A percentile compares a stretch with the other conserved stretches of the same genome.
Evolutionary conservation across 2,797 vertebrate species (phyloP).

Genomic region (Clangula hyemalis): DNA sequence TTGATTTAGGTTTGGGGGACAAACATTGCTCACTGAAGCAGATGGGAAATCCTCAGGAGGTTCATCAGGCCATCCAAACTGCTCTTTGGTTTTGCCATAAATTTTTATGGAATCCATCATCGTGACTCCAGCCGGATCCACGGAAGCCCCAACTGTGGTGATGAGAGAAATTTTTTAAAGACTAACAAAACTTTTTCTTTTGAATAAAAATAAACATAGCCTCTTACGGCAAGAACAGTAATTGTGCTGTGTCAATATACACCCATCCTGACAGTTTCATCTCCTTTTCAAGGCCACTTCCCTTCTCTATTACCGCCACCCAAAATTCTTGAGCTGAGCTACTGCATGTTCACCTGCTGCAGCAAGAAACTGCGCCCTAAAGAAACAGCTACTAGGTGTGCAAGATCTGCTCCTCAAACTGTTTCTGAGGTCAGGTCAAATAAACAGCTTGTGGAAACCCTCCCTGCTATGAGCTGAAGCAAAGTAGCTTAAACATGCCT

Average conservation of each 20-base stretch:
- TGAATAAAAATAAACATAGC: neutral
- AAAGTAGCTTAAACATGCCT: neutral
- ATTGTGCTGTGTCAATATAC: rapidly evolving
- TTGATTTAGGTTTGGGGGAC: conserved; percentile 94
- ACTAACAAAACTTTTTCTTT: neutral
- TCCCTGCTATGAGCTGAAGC: neutral
- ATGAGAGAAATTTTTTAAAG: neutral
- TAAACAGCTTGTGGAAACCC: rapidly evolving
- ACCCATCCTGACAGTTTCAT: neutral
- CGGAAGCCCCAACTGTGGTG: conserved; percentile 91
- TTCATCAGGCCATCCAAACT: conserved; percentile 99
- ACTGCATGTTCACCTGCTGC: neutral
- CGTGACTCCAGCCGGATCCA: conserved; percentile 98
- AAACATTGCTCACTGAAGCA: conserved; percentile 93
- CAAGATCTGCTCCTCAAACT: rapidly evolving
- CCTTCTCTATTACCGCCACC: neutral
- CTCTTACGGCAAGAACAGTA: neutral
- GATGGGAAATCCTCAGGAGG: conserved; percentile 96
- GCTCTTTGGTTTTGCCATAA: conserved; percentile 98
- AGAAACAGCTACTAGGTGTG: neutral
- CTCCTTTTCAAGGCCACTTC: neutral
- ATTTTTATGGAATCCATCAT: conserved; percentile 99
- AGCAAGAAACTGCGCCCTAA: neutral
- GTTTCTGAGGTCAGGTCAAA: neutral
- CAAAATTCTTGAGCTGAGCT: neutral